A percentile compares a stretch with the other conserved stretches of the same genome.
phyloP scores from a whole-genome alignment of 2,797 vertebrate genomes.

The Caiman crocodilus region DNA sequence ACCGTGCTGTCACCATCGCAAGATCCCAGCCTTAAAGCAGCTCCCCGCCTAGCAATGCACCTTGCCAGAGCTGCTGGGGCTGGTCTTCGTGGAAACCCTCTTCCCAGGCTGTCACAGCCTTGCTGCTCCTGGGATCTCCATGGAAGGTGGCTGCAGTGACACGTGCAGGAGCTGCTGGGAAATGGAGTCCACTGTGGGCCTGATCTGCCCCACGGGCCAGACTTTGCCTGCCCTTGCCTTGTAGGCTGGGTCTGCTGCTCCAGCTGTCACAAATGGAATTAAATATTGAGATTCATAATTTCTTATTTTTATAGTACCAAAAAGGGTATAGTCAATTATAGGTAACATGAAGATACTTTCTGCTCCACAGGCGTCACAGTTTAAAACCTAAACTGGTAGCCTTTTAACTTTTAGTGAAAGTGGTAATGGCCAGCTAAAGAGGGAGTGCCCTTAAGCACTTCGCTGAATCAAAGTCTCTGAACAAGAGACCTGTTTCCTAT shows the following conservation, averaged over 20 bases:
- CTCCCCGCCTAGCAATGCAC: no score
- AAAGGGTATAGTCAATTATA: accelerated
- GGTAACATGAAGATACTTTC: background rate
- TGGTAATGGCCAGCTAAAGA: background rate
- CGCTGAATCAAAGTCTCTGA: background rate
- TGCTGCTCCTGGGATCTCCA: no score
- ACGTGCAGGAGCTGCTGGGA: no score
- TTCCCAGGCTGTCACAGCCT: no score
- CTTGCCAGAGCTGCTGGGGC: no score
- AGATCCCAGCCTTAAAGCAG: no score
- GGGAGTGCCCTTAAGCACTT: background rate
- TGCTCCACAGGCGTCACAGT: background rate
- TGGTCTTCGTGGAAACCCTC: no score
- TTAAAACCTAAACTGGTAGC: background rate
- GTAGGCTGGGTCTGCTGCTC: background rate
- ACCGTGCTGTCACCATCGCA: background rate
- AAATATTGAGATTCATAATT: background rate
- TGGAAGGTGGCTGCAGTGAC: no score
- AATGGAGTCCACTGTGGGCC: no score
- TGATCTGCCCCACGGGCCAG: no score
- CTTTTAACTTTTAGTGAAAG: background rate
- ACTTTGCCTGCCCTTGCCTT: no score
- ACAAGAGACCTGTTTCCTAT: background rate
- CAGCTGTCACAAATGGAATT: background rate
- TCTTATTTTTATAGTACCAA: background rate